These are phyloP conservation scores for Drosophila merina DNA, from an alignment of 2,888 invertebrate species.

Conservation along the genomic window DNA sequence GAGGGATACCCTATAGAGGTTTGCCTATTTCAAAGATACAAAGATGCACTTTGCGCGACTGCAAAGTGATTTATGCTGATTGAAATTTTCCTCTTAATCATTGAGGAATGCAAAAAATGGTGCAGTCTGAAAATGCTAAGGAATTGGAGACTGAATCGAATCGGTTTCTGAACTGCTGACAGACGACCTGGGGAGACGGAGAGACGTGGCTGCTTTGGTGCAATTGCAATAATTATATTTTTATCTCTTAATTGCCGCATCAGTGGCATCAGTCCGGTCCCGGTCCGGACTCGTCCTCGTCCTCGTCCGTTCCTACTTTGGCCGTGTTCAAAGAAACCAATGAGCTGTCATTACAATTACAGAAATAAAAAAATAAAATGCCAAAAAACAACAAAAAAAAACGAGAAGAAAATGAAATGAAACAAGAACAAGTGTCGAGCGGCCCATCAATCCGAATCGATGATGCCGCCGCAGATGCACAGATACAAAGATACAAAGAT, in stretches of 20 bases:
- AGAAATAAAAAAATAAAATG: constrained; percentile 54
- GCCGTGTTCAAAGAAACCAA: constrained; percentile 75
- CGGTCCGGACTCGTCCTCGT: constrained; percentile 10
- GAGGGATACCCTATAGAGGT: constrained; percentile 5
- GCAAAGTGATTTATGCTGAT: constrained; percentile 81
- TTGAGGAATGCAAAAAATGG: constrained; percentile 31
- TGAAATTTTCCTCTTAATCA: constrained; percentile 60
- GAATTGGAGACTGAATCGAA: constrained; percentile 23
- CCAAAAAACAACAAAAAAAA: constrained; percentile 28
- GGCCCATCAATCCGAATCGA: constrained; percentile 77
- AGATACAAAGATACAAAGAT: constrained; percentile 35
- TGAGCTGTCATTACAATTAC: constrained; percentile 81
- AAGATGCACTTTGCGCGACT: background rate
- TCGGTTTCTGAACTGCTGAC: constrained; percentile 43
- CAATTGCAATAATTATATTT: constrained; percentile 81
- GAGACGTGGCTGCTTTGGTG: constrained; percentile 29
- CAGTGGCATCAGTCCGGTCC: constrained; percentile 39
- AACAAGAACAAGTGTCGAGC: constrained; percentile 74
- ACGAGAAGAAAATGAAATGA: constrained; percentile 25
- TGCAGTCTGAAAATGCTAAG: constrained; percentile 15
- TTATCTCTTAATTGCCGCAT: constrained; percentile 82
- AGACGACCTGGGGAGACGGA: constrained; percentile 40
- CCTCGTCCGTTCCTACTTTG: constrained; percentile 2
- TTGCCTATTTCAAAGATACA: background rate
- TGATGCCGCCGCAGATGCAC: constrained; percentile 62